Base-by-base conservation (phyloP, 2,797 vertebrate genomes). In the Pangasius sanitwongsei region DNA sequence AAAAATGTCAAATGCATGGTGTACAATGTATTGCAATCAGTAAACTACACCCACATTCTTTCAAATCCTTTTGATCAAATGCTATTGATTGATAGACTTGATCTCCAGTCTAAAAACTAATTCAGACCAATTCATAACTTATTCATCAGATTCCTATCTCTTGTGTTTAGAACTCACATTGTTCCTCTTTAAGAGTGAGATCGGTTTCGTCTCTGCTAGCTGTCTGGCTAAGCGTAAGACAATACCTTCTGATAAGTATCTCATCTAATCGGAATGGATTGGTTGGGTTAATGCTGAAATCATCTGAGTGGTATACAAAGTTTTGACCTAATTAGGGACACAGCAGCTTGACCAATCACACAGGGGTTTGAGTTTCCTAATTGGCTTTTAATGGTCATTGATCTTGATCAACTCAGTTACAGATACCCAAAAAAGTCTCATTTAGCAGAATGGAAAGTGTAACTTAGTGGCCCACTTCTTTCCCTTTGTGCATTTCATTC, bases 311-410 rank as follows among this genome's bases (percentile, higher is more conserved):
- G 86, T n/a, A 41, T 69, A 67, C 90, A 63, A 70, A 61, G n/a
- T 25, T 90, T 85, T 90, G 89, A 89, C 90, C 90, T 74, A 57
- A 87, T 88, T 57, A 67, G 65, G 61, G 88, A 78, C 69, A 82
- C 48, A 88, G 67, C 63, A 78, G 86, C 50, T 83, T 80, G 61
- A 80, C 67, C 89, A 87, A 80, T 91, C 74, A 34, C 75, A 86
- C 61, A 37, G 80, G 63, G 80, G 90, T 89, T 91, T 86, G 34
- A 84, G 85, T 92, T 84, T 80, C 86, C 89, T 86, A 88, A 90
- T 82, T 91, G 91, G 80, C 65, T 88, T 91, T 91, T 91, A 89
- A 88, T 37, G 61, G 88, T 85, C 89, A 92, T 61, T 50, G 78
- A 92, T 89, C 83, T 55, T 74, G 90, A 91, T 89, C 86, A 87